Evolutionary conservation across 1,140 invertebrate genomes (phyloP).

Genomic region (Bicyclus anynana): DNA sequence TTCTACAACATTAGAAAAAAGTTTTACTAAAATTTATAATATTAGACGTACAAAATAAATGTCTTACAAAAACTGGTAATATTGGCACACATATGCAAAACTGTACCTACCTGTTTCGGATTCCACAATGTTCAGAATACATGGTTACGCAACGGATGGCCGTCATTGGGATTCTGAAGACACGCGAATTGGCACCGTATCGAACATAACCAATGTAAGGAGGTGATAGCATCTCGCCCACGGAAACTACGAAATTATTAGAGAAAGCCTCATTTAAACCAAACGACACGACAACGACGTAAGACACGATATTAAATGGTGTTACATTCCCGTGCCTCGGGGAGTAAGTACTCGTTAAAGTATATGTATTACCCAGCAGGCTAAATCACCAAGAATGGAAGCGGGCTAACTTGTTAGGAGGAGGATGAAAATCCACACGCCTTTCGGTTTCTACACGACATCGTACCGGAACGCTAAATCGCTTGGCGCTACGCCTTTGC

Average conservation of each 20-base stretch:
- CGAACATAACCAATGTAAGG: constrained; percentile 32
- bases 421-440: too few relatives aligned
- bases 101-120: constrained; percentile 20
- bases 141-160: constrained; percentile 17
- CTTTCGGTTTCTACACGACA: too few relatives aligned
- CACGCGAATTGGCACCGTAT: constrained; percentile 36
- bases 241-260: constrained; percentile 47
- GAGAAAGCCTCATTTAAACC: constrained; percentile 18
- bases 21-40: background rate
- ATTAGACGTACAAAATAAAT: background rate
- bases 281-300: constrained; percentile 25
- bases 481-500: too few relatives aligned
- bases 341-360: too few relatives aligned
- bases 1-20: background rate
- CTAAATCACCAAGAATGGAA: too few relatives aligned
- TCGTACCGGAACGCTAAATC: too few relatives aligned
- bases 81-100: constrained; percentile 19
- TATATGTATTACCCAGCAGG: too few relatives aligned
- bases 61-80: constrained; percentile 8
- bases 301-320: constrained; percentile 23
- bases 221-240: constrained; percentile 55
- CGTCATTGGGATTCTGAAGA: constrained; percentile 45
- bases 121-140: constrained; percentile 20
- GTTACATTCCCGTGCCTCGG: too few relatives aligned
- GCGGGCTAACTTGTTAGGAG: too few relatives aligned